Evolutionary conservation across 2,113 vertebrate genomes (phyloP).

Genomic region (Callithrix jacchus): DNA sequence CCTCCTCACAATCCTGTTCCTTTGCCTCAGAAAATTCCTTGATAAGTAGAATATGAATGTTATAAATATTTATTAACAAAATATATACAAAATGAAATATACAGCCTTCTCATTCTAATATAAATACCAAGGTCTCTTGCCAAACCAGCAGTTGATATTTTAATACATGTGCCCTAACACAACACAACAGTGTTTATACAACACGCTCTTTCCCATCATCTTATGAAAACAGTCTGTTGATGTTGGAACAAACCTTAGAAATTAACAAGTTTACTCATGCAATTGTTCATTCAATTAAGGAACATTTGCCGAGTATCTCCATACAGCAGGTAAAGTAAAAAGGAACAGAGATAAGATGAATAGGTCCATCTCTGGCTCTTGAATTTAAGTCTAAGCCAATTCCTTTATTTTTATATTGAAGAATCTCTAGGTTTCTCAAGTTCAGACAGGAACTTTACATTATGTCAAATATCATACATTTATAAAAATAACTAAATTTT

Average conservation of each 20-base stretch:
- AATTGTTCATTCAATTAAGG: background rate
- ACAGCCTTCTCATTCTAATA: background rate
- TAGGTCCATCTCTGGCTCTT: background rate
- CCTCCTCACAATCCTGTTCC: background rate
- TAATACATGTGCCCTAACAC: background rate
- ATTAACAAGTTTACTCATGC: background rate
- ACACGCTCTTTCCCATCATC: background rate
- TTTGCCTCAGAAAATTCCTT: constrained; percentile 32
- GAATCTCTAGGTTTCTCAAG: background rate
- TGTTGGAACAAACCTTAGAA: constrained; percentile 15
- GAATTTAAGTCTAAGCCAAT: constrained; percentile 7
- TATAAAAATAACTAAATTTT: constrained; percentile 39
- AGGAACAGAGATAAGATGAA: background rate
- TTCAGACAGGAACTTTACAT: constrained; percentile 7
- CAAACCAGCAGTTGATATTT: constrained; percentile 48
- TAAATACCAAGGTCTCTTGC: constrained; percentile 21
- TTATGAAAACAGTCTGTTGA: constrained; percentile 1
- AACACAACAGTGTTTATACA: constrained; percentile 14
- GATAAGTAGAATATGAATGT: constrained; percentile 10
- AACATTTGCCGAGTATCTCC: background rate
- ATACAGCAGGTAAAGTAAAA: background rate
- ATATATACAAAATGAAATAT: background rate
- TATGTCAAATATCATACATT: background rate
- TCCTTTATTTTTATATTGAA: background rate
- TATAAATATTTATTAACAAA: constrained; percentile 38